A percentile compares a stretch with the other conserved stretches of the same genome.
phyloP scores from a whole-genome alignment of 2,113 vertebrate species.

The Aythya baeri region DNA sequence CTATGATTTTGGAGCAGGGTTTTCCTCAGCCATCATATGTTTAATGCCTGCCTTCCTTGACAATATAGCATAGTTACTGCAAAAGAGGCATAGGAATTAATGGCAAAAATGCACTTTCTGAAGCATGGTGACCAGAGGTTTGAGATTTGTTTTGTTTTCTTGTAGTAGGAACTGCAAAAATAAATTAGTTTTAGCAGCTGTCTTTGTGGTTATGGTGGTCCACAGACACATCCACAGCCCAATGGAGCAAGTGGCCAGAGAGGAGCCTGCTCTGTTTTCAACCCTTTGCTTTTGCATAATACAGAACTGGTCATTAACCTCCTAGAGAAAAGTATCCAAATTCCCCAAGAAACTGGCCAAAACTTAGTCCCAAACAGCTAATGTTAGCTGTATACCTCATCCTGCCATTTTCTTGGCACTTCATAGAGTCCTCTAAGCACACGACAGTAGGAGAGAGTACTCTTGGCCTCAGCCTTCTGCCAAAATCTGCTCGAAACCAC shows the following conservation, averaged over 20 bases:
- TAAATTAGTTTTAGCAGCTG: not conserved
- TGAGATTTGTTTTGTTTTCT: not conserved
- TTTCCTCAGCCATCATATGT: not conserved
- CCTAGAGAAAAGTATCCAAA: slow-evolving; percentile 5
- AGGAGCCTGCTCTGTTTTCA: not conserved
- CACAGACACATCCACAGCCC: not conserved
- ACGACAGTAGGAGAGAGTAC: not conserved
- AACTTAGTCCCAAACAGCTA: not conserved
- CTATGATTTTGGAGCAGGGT: not conserved
- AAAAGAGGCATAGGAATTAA: not conserved
- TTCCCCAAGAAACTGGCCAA: not conserved
- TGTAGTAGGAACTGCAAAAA: not conserved
- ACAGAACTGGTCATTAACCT: not conserved
- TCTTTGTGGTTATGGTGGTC: not conserved
- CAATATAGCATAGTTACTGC: not conserved
- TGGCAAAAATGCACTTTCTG: not conserved
- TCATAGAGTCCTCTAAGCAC: not conserved
- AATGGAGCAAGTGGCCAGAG: not conserved
- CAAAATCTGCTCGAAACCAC: slow-evolving; percentile 28
- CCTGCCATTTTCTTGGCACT: slow-evolving; percentile 46
- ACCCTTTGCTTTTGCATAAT: not conserved
- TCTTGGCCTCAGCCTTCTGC: not conserved
- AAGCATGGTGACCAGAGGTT: not conserved
- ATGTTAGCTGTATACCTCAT: not conserved
- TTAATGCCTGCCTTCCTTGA: not conserved